Evolutionary conservation across 2,888 invertebrate species (phyloP).

Genomic region (Ernsta delagoae): DNA sequence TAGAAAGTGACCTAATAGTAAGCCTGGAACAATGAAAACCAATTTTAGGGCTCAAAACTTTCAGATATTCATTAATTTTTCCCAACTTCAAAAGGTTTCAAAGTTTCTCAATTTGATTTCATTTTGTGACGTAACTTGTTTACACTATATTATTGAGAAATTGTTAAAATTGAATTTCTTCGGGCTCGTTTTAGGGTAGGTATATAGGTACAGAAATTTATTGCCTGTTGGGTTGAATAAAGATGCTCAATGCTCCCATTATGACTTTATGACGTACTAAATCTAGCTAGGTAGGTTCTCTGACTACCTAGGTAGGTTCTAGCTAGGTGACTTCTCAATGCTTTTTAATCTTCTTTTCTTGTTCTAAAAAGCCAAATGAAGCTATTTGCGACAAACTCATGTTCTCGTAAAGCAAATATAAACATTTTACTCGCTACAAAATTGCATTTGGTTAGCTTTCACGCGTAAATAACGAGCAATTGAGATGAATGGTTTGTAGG

Average conservation of each 20-base stretch:
- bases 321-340: no score
- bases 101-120: neutral
- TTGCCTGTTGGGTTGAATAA: no score
- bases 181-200: no score
- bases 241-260: no score
- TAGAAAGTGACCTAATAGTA: neutral
- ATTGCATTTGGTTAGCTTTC: conserved; percentile 6
- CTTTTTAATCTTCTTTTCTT: no score
- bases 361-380: neutral
- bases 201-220: no score
- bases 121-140: neutral
- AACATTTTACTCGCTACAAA: conserved; percentile 3
- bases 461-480: neutral
- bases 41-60: neutral
- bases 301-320: no score
- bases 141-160: neutral
- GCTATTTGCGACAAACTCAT: neutral
- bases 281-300: no score
- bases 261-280: no score
- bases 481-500: neutral
- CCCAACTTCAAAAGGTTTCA: neutral
- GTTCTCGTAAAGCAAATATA: neutral
- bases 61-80: neutral
- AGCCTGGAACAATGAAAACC: neutral
- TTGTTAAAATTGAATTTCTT: no score